Evolutionary conservation across 1,140 invertebrate species (phyloP).

Genomic region (Brachionus manjavacas): DNA sequence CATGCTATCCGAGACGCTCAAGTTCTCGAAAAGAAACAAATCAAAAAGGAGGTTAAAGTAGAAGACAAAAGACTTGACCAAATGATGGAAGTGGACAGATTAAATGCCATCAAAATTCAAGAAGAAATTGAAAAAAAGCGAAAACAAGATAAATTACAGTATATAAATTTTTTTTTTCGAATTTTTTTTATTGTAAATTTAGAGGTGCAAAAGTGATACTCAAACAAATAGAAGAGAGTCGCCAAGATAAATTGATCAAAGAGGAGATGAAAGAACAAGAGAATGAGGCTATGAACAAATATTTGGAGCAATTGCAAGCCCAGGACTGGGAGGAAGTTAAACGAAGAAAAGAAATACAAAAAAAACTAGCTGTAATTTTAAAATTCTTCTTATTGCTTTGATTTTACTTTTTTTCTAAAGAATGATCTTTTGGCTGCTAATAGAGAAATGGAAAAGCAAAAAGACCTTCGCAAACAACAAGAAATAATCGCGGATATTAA

Average conservation of each 20-base stretch:
- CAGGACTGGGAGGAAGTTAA: conserved; percentile 31
- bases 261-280: conserved; percentile 36
- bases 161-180: background rate
- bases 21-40: conserved; percentile 54
- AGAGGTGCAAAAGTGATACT: conserved; percentile 31
- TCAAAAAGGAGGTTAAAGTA: conserved; percentile 52
- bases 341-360: conserved; percentile 38
- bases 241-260: conserved; percentile 11
- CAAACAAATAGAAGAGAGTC: conserved; percentile 29
- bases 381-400: background rate
- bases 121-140: conserved; percentile 55
- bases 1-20: conserved; percentile 59
- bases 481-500: conserved; percentile 53
- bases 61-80: conserved; percentile 55
- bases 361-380: conserved; percentile 25
- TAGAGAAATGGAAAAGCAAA: conserved; percentile 52
- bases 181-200: background rate
- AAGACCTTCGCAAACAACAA: conserved; percentile 50
- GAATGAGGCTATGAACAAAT: conserved; percentile 19
- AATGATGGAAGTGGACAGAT: conserved; percentile 58
- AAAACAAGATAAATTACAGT: conserved; percentile 48
- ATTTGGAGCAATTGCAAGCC: conserved; percentile 22
- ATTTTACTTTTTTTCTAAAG: conserved; percentile 43
- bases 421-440: conserved; percentile 56
- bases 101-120: conserved; percentile 54